Percentiles rank a stretch among this genome's conserved stretches.
Evolutionary conservation across 2,113 vertebrate species (phyloP).

Genomic region (Nothoprocta pentlandii): DNA sequence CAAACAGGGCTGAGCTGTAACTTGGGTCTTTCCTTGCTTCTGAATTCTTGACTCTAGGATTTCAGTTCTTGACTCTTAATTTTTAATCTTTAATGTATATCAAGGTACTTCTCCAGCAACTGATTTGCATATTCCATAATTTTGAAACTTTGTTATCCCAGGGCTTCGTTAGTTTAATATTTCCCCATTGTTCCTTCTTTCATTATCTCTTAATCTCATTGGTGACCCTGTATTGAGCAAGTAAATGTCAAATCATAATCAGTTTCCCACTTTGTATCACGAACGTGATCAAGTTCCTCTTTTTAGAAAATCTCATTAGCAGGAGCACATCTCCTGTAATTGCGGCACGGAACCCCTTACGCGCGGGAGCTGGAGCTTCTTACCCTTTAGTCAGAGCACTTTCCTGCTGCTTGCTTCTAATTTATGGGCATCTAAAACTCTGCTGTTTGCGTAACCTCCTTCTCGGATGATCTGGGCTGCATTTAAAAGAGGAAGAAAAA

Average conservation of each 20-base stretch:
- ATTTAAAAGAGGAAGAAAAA: neutral
- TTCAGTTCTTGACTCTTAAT: neutral
- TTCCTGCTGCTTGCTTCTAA: neutral
- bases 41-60: neutral
- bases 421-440: neutral
- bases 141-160: neutral
- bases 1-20: neutral
- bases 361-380: neutral
- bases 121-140: neutral
- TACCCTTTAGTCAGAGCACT: neutral
- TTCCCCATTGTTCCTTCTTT: neutral
- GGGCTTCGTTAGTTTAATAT: neutral
- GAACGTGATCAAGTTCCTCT: neutral
- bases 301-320: constrained; percentile 16
- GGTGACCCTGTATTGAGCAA: neutral
- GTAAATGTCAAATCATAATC: constrained; percentile 47
- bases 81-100: neutral
- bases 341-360: neutral
- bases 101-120: neutral
- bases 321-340: neutral
- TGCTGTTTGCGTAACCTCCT: neutral
- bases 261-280: neutral
- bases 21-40: neutral
- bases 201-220: constrained; percentile 7
- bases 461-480: neutral